These are phyloP conservation scores for Scytalopus superciliaris DNA, from an alignment of 2,113 vertebrate genomes.

Conservation along the genomic window DNA sequence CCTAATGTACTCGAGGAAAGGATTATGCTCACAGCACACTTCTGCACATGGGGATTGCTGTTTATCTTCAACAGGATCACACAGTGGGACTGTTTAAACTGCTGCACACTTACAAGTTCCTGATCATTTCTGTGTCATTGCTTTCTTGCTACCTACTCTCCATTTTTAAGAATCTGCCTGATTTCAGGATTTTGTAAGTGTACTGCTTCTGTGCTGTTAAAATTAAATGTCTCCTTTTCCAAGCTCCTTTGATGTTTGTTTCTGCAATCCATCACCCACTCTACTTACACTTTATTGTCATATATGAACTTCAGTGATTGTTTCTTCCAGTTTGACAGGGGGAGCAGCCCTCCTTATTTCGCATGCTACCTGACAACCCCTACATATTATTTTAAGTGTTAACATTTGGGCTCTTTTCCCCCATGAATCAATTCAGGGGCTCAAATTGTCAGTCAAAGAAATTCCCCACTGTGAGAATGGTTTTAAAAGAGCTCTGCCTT, in stretches of 20 bases:
- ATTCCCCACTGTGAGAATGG: not conserved
- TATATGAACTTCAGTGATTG: not conserved
- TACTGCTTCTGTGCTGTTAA: not conserved
- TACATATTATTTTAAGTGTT: rapidly evolving
- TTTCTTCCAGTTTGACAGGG: not conserved
- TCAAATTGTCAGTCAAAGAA: not conserved
- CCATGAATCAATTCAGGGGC: not conserved
- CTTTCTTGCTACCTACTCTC: not conserved
- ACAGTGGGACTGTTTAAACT: not conserved
- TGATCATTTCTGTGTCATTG: not conserved
- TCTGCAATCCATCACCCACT: not conserved
- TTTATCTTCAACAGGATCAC: not conserved
- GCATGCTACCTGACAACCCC: not conserved
- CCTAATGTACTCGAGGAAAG: not conserved
- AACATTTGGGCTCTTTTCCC: not conserved
- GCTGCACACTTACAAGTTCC: not conserved
- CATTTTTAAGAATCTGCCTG: not conserved
- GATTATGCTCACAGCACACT: not conserved
- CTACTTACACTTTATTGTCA: not conserved
- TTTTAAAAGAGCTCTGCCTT: not conserved
- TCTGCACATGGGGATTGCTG: not conserved
- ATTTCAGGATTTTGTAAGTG: not conserved
- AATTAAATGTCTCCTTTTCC: not conserved
- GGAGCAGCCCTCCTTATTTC: not conserved
- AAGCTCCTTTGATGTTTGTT: not conserved